phyloP scores from a whole-genome alignment of 2,888 invertebrate genomes.

The Sminthurinus aureus region DNA sequence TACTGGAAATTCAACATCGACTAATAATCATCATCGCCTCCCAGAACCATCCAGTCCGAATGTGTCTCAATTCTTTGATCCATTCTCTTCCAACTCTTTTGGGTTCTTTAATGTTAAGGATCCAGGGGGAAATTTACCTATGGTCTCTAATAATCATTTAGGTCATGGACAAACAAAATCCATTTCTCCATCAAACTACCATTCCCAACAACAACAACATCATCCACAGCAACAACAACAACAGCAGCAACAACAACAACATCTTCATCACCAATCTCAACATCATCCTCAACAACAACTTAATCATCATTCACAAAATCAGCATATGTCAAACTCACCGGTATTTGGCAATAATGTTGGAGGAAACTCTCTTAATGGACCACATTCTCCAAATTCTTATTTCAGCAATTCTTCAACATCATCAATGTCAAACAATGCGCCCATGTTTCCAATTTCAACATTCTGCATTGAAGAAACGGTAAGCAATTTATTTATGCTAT shows the following conservation, averaged over 20 bases:
- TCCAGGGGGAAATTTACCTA: conserved; percentile 43
- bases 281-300: no score
- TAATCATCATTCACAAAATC: conserved; percentile 60
- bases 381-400: conserved; percentile 41
- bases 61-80: conserved; percentile 51
- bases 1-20: neutral
- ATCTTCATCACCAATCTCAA: conserved; percentile 56
- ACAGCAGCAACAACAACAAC: conserved; percentile 60
- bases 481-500: neutral
- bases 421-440: conserved; percentile 43
- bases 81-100: conserved; percentile 57
- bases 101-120: conserved; percentile 59
- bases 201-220: conserved; percentile 47
- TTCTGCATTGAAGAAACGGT: conserved; percentile 58
- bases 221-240: conserved; percentile 59
- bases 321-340: conserved; percentile 47
- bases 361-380: neutral
- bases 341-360: conserved; percentile 28
- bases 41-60: conserved; percentile 39
- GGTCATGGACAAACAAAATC: conserved; percentile 40
- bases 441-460: conserved; percentile 58
- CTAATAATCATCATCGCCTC: conserved; percentile 33
- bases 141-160: conserved; percentile 38
- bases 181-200: conserved; percentile 22
- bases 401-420: conserved; percentile 37